Evolutionary conservation across 2,888 invertebrate genomes (phyloP).

Genomic region (Pollenia amentaria): DNA sequence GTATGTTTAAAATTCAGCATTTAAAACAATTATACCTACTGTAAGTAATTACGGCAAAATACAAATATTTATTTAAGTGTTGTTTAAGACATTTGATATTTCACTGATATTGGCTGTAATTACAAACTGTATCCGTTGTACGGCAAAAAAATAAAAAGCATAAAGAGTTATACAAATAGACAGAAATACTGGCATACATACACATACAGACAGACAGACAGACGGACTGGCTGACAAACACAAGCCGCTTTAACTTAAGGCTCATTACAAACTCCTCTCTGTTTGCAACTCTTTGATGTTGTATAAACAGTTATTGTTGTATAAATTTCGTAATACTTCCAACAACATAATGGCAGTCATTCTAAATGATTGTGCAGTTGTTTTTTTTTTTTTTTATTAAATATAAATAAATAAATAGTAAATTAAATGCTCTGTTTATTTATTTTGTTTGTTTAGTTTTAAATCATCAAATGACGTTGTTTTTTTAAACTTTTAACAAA

Average conservation of each 20-base stretch:
- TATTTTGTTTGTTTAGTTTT: constrained; percentile 36
- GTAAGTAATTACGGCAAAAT: constrained; percentile 55
- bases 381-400: constrained; percentile 21
- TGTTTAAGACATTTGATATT: constrained; percentile 65
- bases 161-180: constrained; percentile 28
- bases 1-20: background rate
- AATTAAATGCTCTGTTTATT: constrained; percentile 61
- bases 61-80: constrained; percentile 64
- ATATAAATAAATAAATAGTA: constrained; percentile 43
- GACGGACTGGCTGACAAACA: constrained; percentile 3
- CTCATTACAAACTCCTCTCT: constrained; percentile 53
- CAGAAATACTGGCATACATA: background rate
- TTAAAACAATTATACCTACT: constrained; percentile 34
- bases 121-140: constrained; percentile 56
- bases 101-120: constrained; percentile 62
- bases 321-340: constrained; percentile 63
- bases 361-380: constrained; percentile 10
- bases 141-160: constrained; percentile 9
- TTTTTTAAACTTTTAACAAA: constrained; percentile 17
- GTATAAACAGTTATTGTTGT: constrained; percentile 57
- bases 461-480: constrained; percentile 33
- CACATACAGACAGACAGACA: background rate
- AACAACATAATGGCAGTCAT: constrained; percentile 57
- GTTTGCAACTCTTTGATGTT: constrained; percentile 62
- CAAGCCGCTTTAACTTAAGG: constrained; percentile 56